A percentile compares a stretch with the other conserved stretches of the same genome.
These are phyloP conservation scores for Leucania comma DNA, from an alignment of 2,888 invertebrate genomes.

Conservation along the genomic window DNA sequence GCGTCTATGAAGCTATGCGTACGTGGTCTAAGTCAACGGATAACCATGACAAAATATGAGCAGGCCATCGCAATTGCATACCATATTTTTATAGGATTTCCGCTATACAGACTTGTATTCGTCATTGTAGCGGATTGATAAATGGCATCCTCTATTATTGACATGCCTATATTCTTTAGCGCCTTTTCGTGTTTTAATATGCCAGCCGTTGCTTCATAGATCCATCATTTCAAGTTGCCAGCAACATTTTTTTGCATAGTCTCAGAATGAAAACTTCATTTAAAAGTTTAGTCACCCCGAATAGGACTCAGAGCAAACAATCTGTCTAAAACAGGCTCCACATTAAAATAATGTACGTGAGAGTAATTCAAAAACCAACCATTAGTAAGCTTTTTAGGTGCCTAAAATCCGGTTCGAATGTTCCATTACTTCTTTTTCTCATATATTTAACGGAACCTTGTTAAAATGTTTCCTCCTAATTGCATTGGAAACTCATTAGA, in stretches of 20 bases:
- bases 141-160: constrained; percentile 37
- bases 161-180: constrained; percentile 18
- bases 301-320: background rate
- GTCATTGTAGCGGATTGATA: constrained; percentile 30
- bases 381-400: constrained; percentile 24
- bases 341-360: constrained; percentile 27
- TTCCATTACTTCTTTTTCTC: constrained; percentile 54
- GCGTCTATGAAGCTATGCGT: too few species aligned
- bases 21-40: background rate
- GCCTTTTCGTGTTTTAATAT: constrained; percentile 27
- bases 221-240: constrained; percentile 9
- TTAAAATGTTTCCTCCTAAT: constrained; percentile 77
- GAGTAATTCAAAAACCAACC: constrained; percentile 19
- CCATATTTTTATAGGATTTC: constrained; percentile 40
- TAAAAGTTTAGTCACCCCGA: constrained; percentile 9
- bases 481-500: constrained; percentile 82
- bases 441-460: constrained; percentile 67
- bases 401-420: constrained; percentile 41
- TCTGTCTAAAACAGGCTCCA: constrained; percentile 1
- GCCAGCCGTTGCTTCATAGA: background rate
- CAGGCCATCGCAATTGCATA: background rate
- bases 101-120: constrained; percentile 2
- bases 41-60: constrained; percentile 14
- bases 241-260: constrained; percentile 2
- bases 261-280: background rate